Base-by-base conservation (phyloP, 2,888 invertebrate genomes). In the Asteroscopus sphinx region DNA sequence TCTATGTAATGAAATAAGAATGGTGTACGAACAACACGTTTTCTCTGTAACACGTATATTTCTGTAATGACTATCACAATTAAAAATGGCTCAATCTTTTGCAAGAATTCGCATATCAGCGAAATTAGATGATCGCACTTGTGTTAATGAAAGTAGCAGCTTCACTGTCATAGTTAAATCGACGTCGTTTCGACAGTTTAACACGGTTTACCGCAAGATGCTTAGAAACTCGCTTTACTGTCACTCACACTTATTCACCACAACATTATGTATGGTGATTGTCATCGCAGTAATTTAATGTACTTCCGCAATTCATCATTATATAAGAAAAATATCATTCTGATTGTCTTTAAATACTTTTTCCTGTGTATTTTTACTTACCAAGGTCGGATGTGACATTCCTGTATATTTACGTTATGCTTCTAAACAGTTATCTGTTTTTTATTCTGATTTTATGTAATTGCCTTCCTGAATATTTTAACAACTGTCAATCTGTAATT, bases 121-220 rank as follows among this genome's bases (percentile, higher is more conserved):
- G 25, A 55, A 48, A 52, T 58, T 25, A 51, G 17, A 51, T 46
- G 41, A 40, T 61, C 42, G 59, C 37, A 41, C 47, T 28, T 36
- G 55, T 48, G 41, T 45, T 54, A 25, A 48, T 42, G 67, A 72
- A 71, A 70, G 72, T 72, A 57, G 37, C 11, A 17, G 16, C 54
- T 48, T 63, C 62, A 70, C 73, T 72, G 76, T 77, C 62, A 48
- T 56, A 36, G 49, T 62, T n/a, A 39, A 46, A 61, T 64, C 30
- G 46, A 68, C 71, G 69, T 73, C 64, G 69, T 75, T 76, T 74
- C 71, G 63, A 71, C 45, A 60, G 68, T 69, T 74, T 71, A 62
- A 65, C 47, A 66, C 56, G 59, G 63, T 66, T 15, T 41, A 71
- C 70, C 71, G 56, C 68, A 72, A 54, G 48, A 56, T 67, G 57